Percentiles rank a stretch among this genome's conserved stretches.
phyloP scores from a whole-genome alignment of 2,888 invertebrate species.

The Tryphoninae sp. region DNA sequence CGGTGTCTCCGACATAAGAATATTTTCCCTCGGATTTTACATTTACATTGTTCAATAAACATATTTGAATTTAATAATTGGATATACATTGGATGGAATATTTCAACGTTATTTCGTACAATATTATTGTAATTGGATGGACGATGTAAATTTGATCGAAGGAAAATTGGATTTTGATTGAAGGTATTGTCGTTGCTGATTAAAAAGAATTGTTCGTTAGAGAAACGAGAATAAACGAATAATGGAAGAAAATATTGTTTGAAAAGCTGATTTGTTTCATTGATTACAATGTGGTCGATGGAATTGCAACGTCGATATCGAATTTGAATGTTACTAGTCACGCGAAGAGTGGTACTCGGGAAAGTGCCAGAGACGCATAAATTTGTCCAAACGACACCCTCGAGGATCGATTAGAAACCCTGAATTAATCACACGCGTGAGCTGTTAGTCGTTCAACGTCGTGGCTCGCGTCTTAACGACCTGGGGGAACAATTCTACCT shows the following conservation, averaged over 20 bases:
- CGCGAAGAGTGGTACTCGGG: slow-evolving; percentile 9
- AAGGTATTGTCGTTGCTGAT: too few relatives aligned
- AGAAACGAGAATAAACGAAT: not conserved
- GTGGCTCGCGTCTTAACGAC: slow-evolving; percentile 41
- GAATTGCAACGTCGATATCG: not conserved
- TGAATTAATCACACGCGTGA: slow-evolving; percentile 58
- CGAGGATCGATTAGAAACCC: slow-evolving; percentile 58
- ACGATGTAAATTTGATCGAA: too few relatives aligned
- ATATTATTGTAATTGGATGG: too few relatives aligned
- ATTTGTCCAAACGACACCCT: slow-evolving; percentile 41
- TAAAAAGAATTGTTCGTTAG: not conserved
- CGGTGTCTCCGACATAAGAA: not conserved
- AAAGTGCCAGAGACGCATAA: not conserved
- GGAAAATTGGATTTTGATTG: too few relatives aligned
- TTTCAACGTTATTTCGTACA: not conserved
- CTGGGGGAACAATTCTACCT: slow-evolving; percentile 60
- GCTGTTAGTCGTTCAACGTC: slow-evolving; percentile 40
- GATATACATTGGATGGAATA: too few relatives aligned
- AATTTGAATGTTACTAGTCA: slow-evolving; percentile 31
- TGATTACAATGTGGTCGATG: slow-evolving; percentile 7
- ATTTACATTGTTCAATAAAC: too few relatives aligned
- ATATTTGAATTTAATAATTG: too few relatives aligned
- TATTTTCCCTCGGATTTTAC: too few relatives aligned
- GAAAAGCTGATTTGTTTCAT: too few relatives aligned
- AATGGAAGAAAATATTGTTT: slow-evolving; percentile 4